These are phyloP conservation scores for Neoniphon sammara DNA, from an alignment of 2,797 vertebrate species.

Conservation along the genomic window DNA sequence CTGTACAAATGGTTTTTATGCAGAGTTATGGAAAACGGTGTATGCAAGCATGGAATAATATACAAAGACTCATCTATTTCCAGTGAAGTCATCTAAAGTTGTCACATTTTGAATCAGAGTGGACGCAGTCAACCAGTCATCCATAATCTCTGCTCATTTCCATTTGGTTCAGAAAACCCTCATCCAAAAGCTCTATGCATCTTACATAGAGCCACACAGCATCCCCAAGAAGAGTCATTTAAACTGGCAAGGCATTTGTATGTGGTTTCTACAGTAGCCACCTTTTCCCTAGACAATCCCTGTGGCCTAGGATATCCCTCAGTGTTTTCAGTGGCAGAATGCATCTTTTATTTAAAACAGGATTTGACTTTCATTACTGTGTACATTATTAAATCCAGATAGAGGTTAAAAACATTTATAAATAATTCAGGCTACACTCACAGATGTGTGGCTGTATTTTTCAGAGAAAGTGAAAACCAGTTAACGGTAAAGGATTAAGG, in stretches of 20 bases:
- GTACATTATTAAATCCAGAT: conserved; percentile 28
- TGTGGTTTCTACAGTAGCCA: conserved; percentile 27
- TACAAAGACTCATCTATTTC: conserved; percentile 20
- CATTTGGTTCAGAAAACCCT: conserved; percentile 18
- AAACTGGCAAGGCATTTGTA: conserved; percentile 51
- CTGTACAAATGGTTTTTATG: conserved; percentile 20
- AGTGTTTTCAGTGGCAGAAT: conserved; percentile 49
- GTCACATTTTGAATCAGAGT: conserved; percentile 32
- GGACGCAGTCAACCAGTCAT: conserved; percentile 48
- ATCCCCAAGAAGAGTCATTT: conserved; percentile 30
- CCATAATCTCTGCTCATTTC: conserved; percentile 44
- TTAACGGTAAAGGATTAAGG: too few species aligned
- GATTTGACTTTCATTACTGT: conserved; percentile 55
- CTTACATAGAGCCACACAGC: conserved; percentile 30
- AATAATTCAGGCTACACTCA: conserved; percentile 4
- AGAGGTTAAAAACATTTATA: conserved; percentile 20
- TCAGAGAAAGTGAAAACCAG: too few species aligned
- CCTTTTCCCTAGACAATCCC: conserved; percentile 51
- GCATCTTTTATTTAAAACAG: conserved; percentile 46
- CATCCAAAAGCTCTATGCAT: conserved; percentile 35
- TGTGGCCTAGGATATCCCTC: conserved; percentile 50
- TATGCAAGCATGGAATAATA: conserved; percentile 26
- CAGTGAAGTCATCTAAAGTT: conserved; percentile 14
- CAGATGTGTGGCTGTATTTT: conserved; percentile 12
- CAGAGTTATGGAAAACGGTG: conserved; percentile 9